A percentile compares a stretch with the other conserved stretches of the same genome.
These are phyloP conservation scores for Drepana falcataria DNA, from an alignment of 2,888 invertebrate genomes.

Conservation along the genomic window DNA sequence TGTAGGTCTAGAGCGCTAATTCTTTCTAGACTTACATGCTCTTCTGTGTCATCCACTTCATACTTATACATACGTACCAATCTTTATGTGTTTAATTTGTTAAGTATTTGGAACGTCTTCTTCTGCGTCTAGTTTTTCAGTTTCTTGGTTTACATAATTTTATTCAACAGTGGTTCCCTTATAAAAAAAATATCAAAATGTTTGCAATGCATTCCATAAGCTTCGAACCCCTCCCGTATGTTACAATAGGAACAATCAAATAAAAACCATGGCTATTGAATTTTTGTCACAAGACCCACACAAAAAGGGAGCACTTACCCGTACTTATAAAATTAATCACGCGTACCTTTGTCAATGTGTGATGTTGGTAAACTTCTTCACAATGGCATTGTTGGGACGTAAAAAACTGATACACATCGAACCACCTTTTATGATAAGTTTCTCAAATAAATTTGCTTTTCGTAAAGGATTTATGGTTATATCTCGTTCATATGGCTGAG, in stretches of 20 bases:
- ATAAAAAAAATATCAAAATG: background rate
- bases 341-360: conserved; percentile 50
- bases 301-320: conserved; percentile 51
- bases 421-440: conserved; percentile 30
- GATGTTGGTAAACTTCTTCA: conserved; percentile 70
- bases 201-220: background rate
- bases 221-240: background rate
- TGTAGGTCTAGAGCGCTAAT: too few relatives aligned
- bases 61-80: too few relatives aligned
- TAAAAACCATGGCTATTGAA: conserved; percentile 7
- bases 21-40: too few relatives aligned
- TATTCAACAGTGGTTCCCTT: too few relatives aligned
- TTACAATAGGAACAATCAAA: background rate
- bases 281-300: conserved; percentile 27
- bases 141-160: too few relatives aligned
- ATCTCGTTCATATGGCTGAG: conserved; percentile 29
- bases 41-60: too few relatives aligned
- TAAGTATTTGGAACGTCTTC: too few relatives aligned
- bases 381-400: conserved; percentile 43
- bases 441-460: conserved; percentile 52
- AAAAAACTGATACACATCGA: conserved; percentile 36
- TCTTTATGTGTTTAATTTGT: too few relatives aligned
- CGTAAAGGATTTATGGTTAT: conserved; percentile 48
- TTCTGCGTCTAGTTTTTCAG: too few relatives aligned
- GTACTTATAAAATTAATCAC: conserved; percentile 70